These are phyloP conservation scores for Uloborus plumipes DNA, from an alignment of 2,888 invertebrate species.

Conservation along the genomic window DNA sequence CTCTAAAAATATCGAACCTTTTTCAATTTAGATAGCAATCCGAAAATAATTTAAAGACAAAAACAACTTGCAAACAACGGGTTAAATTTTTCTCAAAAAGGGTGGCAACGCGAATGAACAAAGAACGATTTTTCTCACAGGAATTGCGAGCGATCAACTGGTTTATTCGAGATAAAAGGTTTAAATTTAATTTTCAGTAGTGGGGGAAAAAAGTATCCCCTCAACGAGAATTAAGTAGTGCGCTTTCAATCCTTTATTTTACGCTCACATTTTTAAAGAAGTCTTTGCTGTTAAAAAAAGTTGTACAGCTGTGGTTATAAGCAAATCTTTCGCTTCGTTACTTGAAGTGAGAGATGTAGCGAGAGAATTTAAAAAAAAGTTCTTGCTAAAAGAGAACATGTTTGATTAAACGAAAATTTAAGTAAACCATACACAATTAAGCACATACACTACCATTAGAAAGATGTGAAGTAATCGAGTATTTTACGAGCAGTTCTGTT, in stretches of 20 bases:
- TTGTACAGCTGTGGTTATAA: background rate
- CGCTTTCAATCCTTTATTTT: constrained; percentile 9
- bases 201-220: constrained; percentile 16
- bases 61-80: too few species aligned
- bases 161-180: constrained; percentile 50
- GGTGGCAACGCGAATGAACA: too few species aligned
- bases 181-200: constrained; percentile 43
- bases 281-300: constrained; percentile 11
- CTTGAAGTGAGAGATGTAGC: background rate
- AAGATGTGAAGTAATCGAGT: constrained; percentile 5
- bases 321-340: constrained; percentile 2
- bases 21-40: too few species aligned
- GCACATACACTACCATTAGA: constrained; percentile 8
- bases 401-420: constrained; percentile 31
- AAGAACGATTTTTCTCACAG: too few species aligned
- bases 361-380: background rate
- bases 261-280: constrained; percentile 10
- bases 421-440: constrained; percentile 24
- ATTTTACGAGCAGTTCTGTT: too few species aligned
- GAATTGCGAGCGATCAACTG: constrained; percentile 26
- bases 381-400: constrained; percentile 19
- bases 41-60: too few species aligned
- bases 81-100: too few species aligned
- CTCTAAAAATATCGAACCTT: too few species aligned
- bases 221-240: constrained; percentile 36